These are phyloP conservation scores for rabbit (Oryctolagus cuniculus) DNA, from an alignment of 2,113 vertebrate genomes.

Conservation along the genomic window DNA sequence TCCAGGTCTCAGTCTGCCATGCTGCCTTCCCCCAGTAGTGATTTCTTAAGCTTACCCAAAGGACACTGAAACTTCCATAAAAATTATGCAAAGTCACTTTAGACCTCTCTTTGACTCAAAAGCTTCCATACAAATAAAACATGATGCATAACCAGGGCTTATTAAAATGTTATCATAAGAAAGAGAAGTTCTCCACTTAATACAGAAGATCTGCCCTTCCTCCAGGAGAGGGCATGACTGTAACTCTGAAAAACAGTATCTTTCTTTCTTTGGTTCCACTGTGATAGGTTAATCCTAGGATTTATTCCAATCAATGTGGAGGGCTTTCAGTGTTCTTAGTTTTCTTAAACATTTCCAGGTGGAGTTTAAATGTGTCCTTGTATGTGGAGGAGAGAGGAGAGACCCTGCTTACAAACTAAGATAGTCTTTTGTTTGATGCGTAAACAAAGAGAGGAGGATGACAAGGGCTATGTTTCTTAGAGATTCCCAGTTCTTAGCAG, in stretches of 20 bases:
- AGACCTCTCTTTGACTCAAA: conserved; percentile 22
- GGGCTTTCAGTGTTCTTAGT: neutral
- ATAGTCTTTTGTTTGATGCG: neutral
- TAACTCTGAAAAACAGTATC: neutral
- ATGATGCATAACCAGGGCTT: neutral
- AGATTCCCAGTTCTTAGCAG: neutral
- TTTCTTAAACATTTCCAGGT: conserved; percentile 56
- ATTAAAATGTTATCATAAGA: neutral
- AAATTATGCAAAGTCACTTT: neutral
- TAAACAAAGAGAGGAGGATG: neutral
- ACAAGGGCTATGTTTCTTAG: neutral
- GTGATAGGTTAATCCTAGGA: neutral
- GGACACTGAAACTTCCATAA: neutral
- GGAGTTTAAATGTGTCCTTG: conserved; percentile 25
- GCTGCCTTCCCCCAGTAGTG: neutral
- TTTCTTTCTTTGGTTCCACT: neutral
- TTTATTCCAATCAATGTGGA: conserved; percentile 9
- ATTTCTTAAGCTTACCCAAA: neutral
- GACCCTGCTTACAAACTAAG: neutral
- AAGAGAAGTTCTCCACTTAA: neutral
- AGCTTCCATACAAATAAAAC: neutral
- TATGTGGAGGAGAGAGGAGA: neutral
- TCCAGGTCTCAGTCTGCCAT: neutral
- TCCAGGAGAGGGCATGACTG: neutral
- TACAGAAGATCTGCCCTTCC: neutral